phyloP scores from a whole-genome alignment of 92 coral and sea anemone genomes.

The Zoanthus sociatus region DNA sequence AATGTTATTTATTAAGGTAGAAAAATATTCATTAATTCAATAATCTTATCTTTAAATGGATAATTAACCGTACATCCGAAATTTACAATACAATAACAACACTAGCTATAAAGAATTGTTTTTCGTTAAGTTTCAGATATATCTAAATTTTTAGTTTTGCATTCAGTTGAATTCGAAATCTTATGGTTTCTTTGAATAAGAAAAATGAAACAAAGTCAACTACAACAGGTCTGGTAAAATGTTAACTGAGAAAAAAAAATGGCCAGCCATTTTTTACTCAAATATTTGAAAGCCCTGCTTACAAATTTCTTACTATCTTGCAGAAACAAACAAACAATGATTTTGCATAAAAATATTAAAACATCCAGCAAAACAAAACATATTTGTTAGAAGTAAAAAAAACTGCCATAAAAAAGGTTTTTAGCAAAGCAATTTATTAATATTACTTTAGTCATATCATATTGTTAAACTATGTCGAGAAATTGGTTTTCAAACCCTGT shows the following conservation, averaged over 20 bases:
- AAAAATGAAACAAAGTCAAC: background rate
- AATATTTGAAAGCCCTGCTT: slow-evolving; percentile 19
- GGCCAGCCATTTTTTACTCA: slow-evolving; percentile 11
- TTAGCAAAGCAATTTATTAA: background rate
- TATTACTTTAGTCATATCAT: background rate
- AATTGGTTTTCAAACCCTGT: background rate
- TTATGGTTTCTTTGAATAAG: background rate
- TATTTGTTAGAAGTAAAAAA: background rate
- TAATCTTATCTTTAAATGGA: slow-evolving; percentile 8
- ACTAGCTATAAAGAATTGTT: background rate
- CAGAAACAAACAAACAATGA: background rate
- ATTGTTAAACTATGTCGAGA: background rate
- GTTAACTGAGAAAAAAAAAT: background rate
- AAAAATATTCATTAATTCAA: background rate
- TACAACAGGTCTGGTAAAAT: background rate
- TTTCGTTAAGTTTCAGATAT: background rate
- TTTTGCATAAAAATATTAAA: background rate
- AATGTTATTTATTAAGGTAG: slow-evolving; percentile 11
- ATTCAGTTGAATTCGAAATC: background rate
- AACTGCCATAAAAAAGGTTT: background rate
- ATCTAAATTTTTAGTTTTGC: background rate
- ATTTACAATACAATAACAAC: slow-evolving; percentile 9
- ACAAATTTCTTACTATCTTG: background rate
- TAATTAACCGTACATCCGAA: slow-evolving; percentile 6
- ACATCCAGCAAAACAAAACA: background rate